These are phyloP conservation scores for Cichlasoma orientale DNA, from an alignment of 2,797 vertebrate species.

Conservation along the genomic window DNA sequence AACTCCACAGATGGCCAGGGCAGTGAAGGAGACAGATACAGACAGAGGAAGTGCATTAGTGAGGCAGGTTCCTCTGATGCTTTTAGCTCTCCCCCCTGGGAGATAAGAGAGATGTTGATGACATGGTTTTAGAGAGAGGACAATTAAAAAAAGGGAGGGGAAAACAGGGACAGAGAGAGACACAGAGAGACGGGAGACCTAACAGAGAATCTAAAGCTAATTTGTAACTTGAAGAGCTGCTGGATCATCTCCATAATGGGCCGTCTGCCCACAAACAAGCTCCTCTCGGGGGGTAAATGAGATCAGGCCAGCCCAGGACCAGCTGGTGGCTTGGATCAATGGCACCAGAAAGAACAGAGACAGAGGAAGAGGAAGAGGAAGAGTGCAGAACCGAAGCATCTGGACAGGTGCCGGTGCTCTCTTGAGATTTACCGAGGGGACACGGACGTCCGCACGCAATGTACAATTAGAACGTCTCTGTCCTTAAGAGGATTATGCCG, in stretches of 20 bases:
- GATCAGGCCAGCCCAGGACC: slow-evolving; percentile 74
- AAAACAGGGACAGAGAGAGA: not conserved
- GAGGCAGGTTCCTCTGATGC: slow-evolving; percentile 63
- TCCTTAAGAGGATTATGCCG: slow-evolving; percentile 79
- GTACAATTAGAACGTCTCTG: slow-evolving; percentile 60
- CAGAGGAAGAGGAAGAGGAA: slow-evolving; percentile 39
- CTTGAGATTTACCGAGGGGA: slow-evolving; percentile 39
- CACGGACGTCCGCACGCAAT: slow-evolving; percentile 34
- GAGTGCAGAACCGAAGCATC: slow-evolving; percentile 59
- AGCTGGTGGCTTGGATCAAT: slow-evolving; percentile 81
- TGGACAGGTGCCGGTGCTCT: slow-evolving; percentile 54
- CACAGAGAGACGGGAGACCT: slow-evolving; percentile 7
- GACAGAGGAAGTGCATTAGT: slow-evolving; percentile 74
- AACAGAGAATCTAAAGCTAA: slow-evolving; percentile 55
- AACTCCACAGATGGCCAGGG: slow-evolving; percentile 60
- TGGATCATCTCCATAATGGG: slow-evolving; percentile 74
- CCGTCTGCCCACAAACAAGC: slow-evolving; percentile 67
- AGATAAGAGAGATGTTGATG: slow-evolving; percentile 47
- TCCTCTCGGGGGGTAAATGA: slow-evolving; percentile 75
- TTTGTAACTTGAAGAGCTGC: slow-evolving; percentile 79
- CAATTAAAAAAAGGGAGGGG: not conserved
- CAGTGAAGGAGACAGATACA: slow-evolving; percentile 31
- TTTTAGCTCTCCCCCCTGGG: slow-evolving; percentile 64
- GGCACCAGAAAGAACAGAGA: slow-evolving; percentile 60
- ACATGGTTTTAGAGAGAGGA: slow-evolving; percentile 38